Percentiles rank a stretch among this genome's conserved stretches.
Evolutionary conservation across 2,888 invertebrate species (phyloP).

Genomic region (Micropterix aruncella): DNA sequence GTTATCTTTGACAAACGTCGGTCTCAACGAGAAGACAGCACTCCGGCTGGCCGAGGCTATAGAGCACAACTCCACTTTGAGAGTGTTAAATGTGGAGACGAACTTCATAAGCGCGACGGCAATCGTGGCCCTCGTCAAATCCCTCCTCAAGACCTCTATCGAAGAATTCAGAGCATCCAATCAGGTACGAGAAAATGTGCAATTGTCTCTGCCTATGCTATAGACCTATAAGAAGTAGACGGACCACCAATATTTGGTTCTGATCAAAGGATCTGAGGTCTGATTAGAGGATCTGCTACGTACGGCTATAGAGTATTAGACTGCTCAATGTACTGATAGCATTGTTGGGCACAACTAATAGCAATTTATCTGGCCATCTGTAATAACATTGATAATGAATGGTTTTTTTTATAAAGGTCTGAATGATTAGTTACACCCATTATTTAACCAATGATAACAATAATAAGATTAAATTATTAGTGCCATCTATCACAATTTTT

Average conservation of each 20-base stretch:
- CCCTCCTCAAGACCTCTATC: constrained; percentile 72
- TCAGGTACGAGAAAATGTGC: constrained; percentile 52
- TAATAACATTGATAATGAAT: too few species aligned
- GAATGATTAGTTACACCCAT: too few species aligned
- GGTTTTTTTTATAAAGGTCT: too few species aligned
- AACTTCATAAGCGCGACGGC: constrained; percentile 90
- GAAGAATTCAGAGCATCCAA: constrained; percentile 96
- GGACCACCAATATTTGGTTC: neutral
- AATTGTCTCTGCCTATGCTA: constrained; percentile 2
- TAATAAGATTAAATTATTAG: too few species aligned
- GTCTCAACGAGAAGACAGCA: constrained; percentile 81
- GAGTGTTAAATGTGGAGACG: constrained; percentile 87
- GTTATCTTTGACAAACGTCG: constrained; percentile 86
- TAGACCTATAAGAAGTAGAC: neutral
- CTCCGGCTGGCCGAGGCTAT: constrained; percentile 71
- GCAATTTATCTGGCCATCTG: too few species aligned
- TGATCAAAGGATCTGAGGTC: too few species aligned
- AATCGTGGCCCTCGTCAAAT: constrained; percentile 72
- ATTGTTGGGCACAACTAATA: too few species aligned
- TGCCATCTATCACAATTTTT: too few species aligned
- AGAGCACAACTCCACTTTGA: constrained; percentile 61
- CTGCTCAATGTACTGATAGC: too few species aligned
- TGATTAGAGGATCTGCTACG: too few species aligned
- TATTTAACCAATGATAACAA: too few species aligned
- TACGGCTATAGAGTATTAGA: too few species aligned